A percentile compares a stretch with the other conserved stretches of the same genome.
These are phyloP conservation scores for Lipotes vexillifer DNA, from an alignment of 2,113 vertebrate genomes.

Conservation along the genomic window DNA sequence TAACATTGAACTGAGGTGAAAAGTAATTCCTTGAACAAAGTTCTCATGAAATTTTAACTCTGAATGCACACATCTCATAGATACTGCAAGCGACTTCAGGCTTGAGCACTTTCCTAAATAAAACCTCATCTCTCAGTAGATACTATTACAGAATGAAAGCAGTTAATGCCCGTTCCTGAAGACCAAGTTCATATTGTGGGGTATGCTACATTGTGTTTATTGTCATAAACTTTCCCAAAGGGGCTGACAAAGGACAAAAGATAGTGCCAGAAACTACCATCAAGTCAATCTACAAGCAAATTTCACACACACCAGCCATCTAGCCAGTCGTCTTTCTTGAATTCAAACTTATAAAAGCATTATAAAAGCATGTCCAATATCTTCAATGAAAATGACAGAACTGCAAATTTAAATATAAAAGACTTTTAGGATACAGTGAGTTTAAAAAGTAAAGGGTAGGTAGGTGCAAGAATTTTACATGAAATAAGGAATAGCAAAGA, in stretches of 20 bases:
- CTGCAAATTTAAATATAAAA: not conserved
- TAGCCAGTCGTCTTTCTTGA: not conserved
- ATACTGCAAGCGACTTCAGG: not conserved
- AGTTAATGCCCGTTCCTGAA: not conserved
- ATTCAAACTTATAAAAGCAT: not conserved
- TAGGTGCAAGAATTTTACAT: slow-evolving; percentile 5
- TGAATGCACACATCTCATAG: not conserved
- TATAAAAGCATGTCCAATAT: not conserved
- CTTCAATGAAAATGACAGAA: not conserved
- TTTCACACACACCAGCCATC: not conserved
- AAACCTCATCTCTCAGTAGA: not conserved
- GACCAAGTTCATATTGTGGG: not conserved
- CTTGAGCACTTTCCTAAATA: not conserved
- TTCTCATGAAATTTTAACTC: slow-evolving; percentile 43
- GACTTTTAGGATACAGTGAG: not conserved
- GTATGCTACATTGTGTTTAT: not conserved
- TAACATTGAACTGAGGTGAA: slow-evolving; percentile 40
- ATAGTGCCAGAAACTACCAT: not conserved
- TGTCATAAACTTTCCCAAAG: not conserved
- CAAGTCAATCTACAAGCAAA: not conserved
- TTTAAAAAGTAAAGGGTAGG: not conserved
- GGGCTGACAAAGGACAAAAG: not conserved
- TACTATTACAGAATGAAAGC: not conserved
- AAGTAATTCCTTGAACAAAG: slow-evolving; percentile 33
- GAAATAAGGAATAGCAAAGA: not conserved